These are phyloP conservation scores for Tiliacea citrago DNA, from an alignment of 2,888 invertebrate species.

Conservation along the genomic window DNA sequence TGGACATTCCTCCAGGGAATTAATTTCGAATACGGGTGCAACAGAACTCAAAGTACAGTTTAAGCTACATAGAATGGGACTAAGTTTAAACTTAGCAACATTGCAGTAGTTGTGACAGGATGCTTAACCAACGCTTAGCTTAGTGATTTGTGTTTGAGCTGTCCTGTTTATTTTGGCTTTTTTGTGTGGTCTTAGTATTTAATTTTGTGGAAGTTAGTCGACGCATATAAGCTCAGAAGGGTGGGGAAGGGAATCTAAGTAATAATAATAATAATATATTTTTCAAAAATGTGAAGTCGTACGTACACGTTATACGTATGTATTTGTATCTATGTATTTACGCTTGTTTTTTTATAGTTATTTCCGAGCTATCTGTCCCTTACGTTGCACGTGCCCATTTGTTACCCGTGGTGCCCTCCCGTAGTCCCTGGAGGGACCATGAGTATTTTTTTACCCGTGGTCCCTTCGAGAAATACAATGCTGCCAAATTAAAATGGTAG, in stretches of 20 bases:
- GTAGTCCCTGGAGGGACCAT: too few relatives aligned
- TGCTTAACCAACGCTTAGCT: constrained; percentile 46
- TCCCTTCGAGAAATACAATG: too few relatives aligned
- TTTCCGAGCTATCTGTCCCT: too few relatives aligned
- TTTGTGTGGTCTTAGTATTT: not conserved
- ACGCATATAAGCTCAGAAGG: not conserved
- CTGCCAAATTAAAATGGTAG: too few relatives aligned
- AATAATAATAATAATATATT: not conserved
- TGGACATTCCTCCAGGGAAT: constrained; percentile 42
- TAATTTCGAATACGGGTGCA: constrained; percentile 53
- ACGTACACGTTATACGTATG: too few relatives aligned
- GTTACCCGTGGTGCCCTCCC: too few relatives aligned
- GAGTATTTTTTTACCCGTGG: too few relatives aligned
- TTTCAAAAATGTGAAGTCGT: too few relatives aligned
- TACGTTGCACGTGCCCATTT: too few relatives aligned
- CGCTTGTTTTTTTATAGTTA: too few relatives aligned
- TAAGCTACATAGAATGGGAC: constrained; percentile 49
- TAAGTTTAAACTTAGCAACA: constrained; percentile 54
- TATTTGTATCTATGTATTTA: too few relatives aligned
- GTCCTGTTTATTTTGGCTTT: not conserved
- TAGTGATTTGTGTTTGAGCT: constrained; percentile 44
- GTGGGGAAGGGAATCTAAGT: not conserved
- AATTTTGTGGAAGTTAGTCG: too few relatives aligned
- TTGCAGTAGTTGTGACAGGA: constrained; percentile 54
- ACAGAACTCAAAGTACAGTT: constrained; percentile 48